Evolutionary conservation across 35 echinoderm and acorn worm species (phyloP).

Genomic region (Amphiura filiformis): DNA sequence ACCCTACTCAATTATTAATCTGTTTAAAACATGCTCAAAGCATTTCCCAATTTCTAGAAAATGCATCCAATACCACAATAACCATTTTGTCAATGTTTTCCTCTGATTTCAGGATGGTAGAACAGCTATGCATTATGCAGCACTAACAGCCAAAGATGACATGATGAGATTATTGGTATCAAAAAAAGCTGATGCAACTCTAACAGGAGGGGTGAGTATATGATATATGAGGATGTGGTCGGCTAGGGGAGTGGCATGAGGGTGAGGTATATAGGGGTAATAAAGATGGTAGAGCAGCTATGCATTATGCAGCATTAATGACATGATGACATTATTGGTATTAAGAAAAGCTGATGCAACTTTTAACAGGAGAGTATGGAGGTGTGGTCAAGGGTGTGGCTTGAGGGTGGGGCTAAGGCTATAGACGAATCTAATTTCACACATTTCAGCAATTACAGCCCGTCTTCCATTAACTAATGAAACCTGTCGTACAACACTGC

Average conservation of each 20-base stretch:
- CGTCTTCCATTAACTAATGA: neutral
- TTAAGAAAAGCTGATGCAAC: neutral
- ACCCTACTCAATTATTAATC: too few relatives aligned
- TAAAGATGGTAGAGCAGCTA: neutral
- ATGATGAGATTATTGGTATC: constrained; percentile 76
- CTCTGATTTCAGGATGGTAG: constrained; percentile 67
- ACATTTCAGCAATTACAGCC: neutral
- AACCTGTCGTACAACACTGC: neutral
- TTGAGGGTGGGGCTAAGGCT: neutral
- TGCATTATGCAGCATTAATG: too few relatives aligned
- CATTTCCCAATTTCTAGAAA: too few relatives aligned
- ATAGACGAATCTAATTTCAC: too few relatives aligned
- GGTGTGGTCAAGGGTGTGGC: neutral
- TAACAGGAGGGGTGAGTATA: constrained; percentile 81
- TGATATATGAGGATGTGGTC: too few relatives aligned
- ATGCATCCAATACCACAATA: too few relatives aligned
- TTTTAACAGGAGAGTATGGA: neutral
- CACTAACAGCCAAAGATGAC: constrained; percentile 85
- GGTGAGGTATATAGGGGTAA: neutral
- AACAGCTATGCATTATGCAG: constrained; percentile 85
- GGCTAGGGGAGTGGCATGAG: neutral
- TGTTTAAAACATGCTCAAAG: too few relatives aligned
- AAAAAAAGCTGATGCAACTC: constrained; percentile 85
- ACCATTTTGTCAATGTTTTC: too few relatives aligned
- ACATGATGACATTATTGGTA: neutral